Evolutionary conservation across 2,888 invertebrate genomes (phyloP), one percentile per base, ranked within the genome.

Genomic region (Rapana venosa): DNA sequence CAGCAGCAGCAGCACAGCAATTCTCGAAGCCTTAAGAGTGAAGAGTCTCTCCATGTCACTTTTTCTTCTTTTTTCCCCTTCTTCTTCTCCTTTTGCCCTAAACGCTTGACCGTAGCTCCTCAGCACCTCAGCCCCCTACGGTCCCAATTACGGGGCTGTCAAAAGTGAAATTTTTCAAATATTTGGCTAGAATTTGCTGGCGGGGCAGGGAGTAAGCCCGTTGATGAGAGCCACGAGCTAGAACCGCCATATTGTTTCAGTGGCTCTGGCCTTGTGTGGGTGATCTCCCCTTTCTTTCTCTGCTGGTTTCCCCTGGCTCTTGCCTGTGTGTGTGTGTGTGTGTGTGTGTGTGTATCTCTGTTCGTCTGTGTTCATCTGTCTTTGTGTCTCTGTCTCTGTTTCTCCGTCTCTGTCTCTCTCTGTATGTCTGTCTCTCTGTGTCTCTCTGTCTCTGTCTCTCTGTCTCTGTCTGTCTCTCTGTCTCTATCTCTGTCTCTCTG

Each of bases 161-260:
- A 89, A 89, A 85, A 89, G 89, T 89, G 89, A 89, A 89, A 89
- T 74, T 89, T 88, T 89, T 89, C 89, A 89, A 89, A 89, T 89
- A 89, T 89, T 89, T 89, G 89, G 85, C 89, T 85, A 89, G 84
- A 89, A 89, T 89, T 74, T 85, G 89, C 89, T 56, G 32, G 56
- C 6, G 66, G 89, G 85, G 47, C 15, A 20, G 70, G 70, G 74
- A 61, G 83, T 74, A 89, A 74, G 70, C 83, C 58, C 84, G 74
- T 84, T 70, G 70, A 85, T 15, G 89, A 70, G 47, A 35, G 84
- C 36, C 35, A 61, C 8, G 77, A 85, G 84, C 85, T 36, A 32
- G 84, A 47, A 5, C 79, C 84, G 89, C 35, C 85, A 89, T 89
- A 89, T 89, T 89, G 89, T 89, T 84, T 66, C 81, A 17, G 35